Percentiles rank a stretch among this genome's conserved stretches.
Evolutionary conservation across 2,113 vertebrate genomes (phyloP).

Genomic region (Prionailurus viverrinus): DNA sequence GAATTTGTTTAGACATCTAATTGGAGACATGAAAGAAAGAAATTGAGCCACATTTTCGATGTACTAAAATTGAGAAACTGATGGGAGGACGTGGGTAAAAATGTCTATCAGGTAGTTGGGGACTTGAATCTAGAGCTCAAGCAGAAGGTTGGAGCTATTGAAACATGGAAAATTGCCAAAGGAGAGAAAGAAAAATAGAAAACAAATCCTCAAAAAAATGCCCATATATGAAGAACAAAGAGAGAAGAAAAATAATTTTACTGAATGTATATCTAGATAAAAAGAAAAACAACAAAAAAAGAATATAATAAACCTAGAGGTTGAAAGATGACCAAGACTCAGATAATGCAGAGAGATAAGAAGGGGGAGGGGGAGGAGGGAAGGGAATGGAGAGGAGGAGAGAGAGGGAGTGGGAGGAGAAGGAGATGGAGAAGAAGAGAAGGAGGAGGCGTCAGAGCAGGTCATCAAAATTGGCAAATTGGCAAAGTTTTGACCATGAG

Average conservation of each 20-base stretch:
- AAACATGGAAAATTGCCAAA: background rate
- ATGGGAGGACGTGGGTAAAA: background rate
- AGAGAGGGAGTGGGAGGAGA: background rate
- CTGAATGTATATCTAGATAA: background rate
- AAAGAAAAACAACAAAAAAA: constrained; percentile 18
- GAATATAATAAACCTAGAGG: constrained; percentile 34
- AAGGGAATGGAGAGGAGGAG: background rate
- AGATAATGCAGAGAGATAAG: background rate
- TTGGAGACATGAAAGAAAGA: background rate
- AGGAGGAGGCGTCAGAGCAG: background rate
- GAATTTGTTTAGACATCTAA: background rate
- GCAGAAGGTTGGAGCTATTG: background rate
- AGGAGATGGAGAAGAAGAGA: background rate
- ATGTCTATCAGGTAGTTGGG: background rate
- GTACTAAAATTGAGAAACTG: background rate
- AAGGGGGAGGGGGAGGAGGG: background rate
- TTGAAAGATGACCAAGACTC: background rate
- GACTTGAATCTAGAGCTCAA: background rate
- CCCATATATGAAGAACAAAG: background rate
- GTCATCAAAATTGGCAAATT: background rate
- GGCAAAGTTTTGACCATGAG: background rate
- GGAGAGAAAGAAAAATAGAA: background rate
- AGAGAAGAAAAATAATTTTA: constrained; percentile 41
- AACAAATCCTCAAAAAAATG: background rate
- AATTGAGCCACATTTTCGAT: background rate